phyloP scores from a whole-genome alignment of 2,113 vertebrate genomes.

The Chinchilla lanigera region DNA sequence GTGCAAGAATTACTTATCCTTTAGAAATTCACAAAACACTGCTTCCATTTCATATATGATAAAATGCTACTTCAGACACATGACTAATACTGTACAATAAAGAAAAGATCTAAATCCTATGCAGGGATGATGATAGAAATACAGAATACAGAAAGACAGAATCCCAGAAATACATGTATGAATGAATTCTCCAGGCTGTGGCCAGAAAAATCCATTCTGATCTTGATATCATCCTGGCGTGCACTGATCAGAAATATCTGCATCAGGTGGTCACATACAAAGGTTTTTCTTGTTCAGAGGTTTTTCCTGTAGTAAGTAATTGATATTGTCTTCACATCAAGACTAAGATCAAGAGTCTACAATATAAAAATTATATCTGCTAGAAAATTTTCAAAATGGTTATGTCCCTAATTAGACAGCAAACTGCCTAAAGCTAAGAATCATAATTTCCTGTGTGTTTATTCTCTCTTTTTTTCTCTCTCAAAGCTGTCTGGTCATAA shows the following conservation, averaged over 20 bases:
- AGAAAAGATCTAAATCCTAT: not conserved
- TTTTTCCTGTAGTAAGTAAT: not conserved
- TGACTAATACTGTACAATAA: not conserved
- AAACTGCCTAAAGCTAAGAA: not conserved
- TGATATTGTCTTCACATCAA: not conserved
- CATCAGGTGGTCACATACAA: not conserved
- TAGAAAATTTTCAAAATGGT: not conserved
- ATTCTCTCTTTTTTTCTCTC: not conserved
- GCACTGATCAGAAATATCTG: not conserved
- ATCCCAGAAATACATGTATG: not conserved
- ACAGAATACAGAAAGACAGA: not conserved
- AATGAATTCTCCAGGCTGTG: not conserved
- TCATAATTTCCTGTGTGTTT: not conserved
- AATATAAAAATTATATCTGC: not conserved
- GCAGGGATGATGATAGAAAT: not conserved
- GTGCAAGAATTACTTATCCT: not conserved
- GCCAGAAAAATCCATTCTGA: not conserved
- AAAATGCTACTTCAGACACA: not conserved
- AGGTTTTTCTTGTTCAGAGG: not conserved
- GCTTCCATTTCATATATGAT: not conserved
- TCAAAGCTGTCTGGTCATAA: not conserved
- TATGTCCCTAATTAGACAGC: not conserved
- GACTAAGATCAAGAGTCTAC: not conserved
- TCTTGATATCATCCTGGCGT: not conserved
- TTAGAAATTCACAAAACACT: not conserved